Evolutionary conservation across 2,888 invertebrate genomes (phyloP).

Genomic region (Linnaemya vulpina): DNA sequence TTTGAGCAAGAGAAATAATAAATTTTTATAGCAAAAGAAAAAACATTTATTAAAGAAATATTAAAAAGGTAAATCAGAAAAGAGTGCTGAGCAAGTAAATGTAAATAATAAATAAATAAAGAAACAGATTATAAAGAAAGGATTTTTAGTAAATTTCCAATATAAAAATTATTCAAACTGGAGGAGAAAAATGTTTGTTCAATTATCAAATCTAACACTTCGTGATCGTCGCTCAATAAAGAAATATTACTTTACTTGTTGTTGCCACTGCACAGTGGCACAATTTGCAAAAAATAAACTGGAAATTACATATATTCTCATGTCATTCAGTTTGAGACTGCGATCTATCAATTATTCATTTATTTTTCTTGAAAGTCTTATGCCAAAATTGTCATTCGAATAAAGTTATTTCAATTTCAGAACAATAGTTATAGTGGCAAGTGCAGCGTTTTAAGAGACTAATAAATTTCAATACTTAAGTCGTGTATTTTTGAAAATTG

Average conservation of each 20-base stretch:
- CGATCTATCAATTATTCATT: neutral
- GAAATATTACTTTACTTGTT: neutral
- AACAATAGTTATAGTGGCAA: too few species aligned
- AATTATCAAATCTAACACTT: constrained; percentile 40
- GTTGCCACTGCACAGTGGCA: neutral
- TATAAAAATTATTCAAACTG: neutral
- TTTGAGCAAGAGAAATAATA: constrained; percentile 1
- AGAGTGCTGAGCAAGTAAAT: constrained; percentile 14
- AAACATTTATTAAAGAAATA: neutral
- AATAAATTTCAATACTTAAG: too few species aligned
- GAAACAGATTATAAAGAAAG: neutral
- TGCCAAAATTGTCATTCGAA: too few species aligned
- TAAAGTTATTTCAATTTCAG: too few species aligned
- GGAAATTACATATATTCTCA: too few species aligned
- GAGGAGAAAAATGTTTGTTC: constrained; percentile 52
- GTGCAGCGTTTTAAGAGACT: too few species aligned
- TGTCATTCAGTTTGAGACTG: neutral
- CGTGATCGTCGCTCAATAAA: neutral
- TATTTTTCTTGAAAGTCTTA: neutral
- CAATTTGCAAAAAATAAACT: neutral
- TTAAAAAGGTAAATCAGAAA: constrained; percentile 29
- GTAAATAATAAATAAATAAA: neutral
- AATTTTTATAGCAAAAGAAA: neutral
- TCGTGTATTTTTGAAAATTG: too few species aligned
- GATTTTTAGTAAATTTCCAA: neutral